Evolutionary conservation across 2,888 invertebrate genomes (phyloP), one percentile per base, ranked within the genome.

Genomic region (Nowickia ferox): DNA sequence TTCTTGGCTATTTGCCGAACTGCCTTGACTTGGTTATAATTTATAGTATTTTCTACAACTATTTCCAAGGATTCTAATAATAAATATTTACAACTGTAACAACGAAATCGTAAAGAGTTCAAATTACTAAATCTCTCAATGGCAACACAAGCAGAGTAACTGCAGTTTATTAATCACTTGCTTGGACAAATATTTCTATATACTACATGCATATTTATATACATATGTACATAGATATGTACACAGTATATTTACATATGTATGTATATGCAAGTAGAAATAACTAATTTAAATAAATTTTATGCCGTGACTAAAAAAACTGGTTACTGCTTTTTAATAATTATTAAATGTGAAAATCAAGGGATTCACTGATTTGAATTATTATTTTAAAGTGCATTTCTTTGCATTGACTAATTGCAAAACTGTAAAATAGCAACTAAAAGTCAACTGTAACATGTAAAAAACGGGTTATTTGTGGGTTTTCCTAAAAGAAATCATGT

Each of bases 1-100:
- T 72, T 61, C 22, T 81, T 85, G 84, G 84, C 84, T 74, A n/a
- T 30, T 57, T 85, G 84, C 84, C 84, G 72, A 81, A 63, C 10
- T 40, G 38, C 66, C 46, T 75, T 55, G 57, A 65, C 71, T 66
- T 57, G 30, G 17, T 63, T 22, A 19, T 75, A 68, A 61, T 63
- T 80, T 77, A 71, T 80, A 48, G 11, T 46, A 30, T 55, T 57
- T 17, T 65, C 55, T 69, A 11, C 17, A 19, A 66, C 15, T 44
- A 46, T 46, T 53, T 59, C 48, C 71, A 80, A 84, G 72, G 72
- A 71, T 55, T 75, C 15, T 9, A 51, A 42, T 10, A 72, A 72
- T 53, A 59, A 71, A 59, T 51, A n/a, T n/a, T n/a, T n/a, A 53
- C 46, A 76, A 55, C 44, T 5, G 15, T 22, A 46, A 1, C 6